Evolutionary conservation across 2,113 vertebrate species (phyloP).

Genomic region (Egretta garzetta): DNA sequence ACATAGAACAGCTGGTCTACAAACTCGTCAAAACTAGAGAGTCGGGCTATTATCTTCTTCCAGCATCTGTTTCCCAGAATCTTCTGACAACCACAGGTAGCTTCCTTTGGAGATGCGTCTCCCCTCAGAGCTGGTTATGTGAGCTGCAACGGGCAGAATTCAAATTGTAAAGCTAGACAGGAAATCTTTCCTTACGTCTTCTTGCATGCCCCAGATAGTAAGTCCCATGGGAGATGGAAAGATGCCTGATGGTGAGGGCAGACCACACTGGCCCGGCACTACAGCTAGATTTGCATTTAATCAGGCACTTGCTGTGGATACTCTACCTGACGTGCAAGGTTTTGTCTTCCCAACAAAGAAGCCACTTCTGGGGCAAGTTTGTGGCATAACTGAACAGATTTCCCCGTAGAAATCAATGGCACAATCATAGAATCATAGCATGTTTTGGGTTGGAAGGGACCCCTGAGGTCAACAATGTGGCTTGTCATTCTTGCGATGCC

Average conservation of each 20-base stretch:
- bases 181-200: neutral
- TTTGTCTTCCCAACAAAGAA: neutral
- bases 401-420: neutral
- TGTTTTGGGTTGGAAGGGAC: no score
- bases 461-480: no score
- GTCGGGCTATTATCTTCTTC: fast-evolving
- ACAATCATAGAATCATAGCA: no score
- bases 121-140: neutral
- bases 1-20: neutral
- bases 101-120: neutral
- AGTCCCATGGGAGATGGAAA: neutral
- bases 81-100: neutral
- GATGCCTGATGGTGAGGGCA: neutral
- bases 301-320: no score
- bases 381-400: neutral
- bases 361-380: neutral
- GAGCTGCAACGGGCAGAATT: neutral
- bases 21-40: neutral
- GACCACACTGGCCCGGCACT: fast-evolving
- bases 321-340: neutral
- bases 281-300: fast-evolving
- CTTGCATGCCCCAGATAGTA: neutral
- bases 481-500: neutral
- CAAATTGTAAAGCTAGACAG: neutral
- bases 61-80: neutral